Conservation (phyloP, 2,113 vertebrate species). For the Eolophus roseicapilla region DNA sequence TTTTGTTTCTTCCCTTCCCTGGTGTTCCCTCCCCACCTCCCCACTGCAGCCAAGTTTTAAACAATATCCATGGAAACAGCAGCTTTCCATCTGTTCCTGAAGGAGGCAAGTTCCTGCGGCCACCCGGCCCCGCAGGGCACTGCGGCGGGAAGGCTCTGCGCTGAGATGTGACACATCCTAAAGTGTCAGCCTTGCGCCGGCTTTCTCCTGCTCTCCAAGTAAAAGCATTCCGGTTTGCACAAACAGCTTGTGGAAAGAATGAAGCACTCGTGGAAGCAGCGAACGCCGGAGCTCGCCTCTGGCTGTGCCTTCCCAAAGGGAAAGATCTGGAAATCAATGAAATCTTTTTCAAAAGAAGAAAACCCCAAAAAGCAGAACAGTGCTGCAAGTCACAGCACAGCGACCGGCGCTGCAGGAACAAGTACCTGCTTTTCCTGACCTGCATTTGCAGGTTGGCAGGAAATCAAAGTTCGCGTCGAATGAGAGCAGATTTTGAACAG, state of each 20-base stretch:
- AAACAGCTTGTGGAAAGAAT: not conserved
- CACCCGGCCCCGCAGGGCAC: not conserved
- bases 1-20: not conserved
- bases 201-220: not conserved
- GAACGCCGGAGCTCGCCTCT: accelerated
- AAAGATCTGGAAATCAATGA: not conserved
- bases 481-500: constrained; percentile 44
- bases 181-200: not conserved
- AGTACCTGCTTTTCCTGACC: constrained; percentile 57
- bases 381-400: not conserved
- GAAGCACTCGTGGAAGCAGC: not conserved
- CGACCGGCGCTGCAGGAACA: not conserved
- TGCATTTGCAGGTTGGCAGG: constrained; percentile 34
- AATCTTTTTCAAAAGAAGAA: not conserved
- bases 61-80: constrained; percentile 9
- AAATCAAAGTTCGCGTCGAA: constrained; percentile 43
- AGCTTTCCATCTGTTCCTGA: constrained; percentile 27
- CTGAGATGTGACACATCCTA: not conserved
- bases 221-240: not conserved
- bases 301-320: not conserved
- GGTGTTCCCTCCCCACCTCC: not conserved
- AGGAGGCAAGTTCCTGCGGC: constrained; percentile 18
- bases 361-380: not conserved
- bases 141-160: not conserved
- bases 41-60: constrained; percentile 20